A percentile compares a stretch with the other conserved stretches of the same genome.
These are phyloP conservation scores for Corapipo altera DNA, from an alignment of 2,113 vertebrate species.

Conservation along the genomic window DNA sequence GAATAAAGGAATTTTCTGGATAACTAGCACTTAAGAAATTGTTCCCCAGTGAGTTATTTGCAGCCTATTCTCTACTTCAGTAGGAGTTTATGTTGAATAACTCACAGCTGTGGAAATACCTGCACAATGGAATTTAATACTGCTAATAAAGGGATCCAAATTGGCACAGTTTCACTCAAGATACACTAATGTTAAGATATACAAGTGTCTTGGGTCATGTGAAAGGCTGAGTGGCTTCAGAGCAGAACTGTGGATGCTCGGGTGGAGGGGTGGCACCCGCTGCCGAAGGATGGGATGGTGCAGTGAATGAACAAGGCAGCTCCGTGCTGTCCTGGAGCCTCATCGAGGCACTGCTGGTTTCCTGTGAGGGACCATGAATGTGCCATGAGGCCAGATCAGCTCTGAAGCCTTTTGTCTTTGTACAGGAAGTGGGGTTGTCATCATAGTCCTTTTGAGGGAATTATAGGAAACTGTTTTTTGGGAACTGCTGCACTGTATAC, in stretches of 20 bases:
- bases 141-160: conserved; percentile 37
- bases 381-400: rapidly evolving
- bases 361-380: rapidly evolving
- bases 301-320: rapidly evolving
- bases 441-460: background rate
- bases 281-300: background rate
- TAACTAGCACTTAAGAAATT: conserved; percentile 62
- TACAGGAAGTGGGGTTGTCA: background rate
- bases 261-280: background rate
- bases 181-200: background rate
- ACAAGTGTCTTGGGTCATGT: background rate
- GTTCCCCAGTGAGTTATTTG: conserved; percentile 56
- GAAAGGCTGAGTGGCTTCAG: background rate
- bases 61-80: conserved; percentile 50
- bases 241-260: background rate
- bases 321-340: background rate
- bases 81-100: conserved; percentile 64
- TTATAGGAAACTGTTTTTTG: background rate
- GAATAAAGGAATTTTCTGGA: conserved; percentile 64
- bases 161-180: background rate
- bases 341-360: background rate
- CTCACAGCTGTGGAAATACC: conserved; percentile 63
- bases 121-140: conserved; percentile 33
- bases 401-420: background rate
- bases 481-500: rapidly evolving